Evolutionary conservation across 2,113 vertebrate species (phyloP).

Genomic region (Bubalus kerabau): DNA sequence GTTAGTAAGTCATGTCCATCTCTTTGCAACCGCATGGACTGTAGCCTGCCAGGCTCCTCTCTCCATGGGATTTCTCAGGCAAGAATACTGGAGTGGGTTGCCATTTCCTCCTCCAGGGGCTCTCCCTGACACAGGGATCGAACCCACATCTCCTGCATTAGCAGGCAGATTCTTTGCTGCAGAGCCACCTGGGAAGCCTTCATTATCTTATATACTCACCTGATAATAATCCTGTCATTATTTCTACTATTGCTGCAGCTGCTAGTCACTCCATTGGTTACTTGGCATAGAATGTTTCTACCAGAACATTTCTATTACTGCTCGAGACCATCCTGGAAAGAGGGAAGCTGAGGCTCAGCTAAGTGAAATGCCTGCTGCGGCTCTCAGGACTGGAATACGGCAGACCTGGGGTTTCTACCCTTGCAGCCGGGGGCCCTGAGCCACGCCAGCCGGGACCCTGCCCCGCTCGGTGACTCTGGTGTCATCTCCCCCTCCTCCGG

Average conservation of each 20-base stretch:
- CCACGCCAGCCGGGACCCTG: accelerated
- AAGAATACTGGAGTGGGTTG: not conserved
- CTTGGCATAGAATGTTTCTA: not conserved
- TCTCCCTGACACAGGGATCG: not conserved
- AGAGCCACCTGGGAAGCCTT: not conserved
- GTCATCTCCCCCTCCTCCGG: accelerated
- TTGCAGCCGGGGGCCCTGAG: accelerated
- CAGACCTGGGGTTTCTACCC: not conserved
- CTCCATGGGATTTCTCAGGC: not conserved
- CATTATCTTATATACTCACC: not conserved
- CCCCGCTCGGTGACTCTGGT: accelerated
- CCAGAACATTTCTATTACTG: not conserved
- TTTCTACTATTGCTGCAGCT: not conserved
- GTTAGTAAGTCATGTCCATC: not conserved
- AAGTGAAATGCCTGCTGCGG: accelerated
- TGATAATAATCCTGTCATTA: not conserved
- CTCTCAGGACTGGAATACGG: accelerated
- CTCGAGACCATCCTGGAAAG: not conserved
- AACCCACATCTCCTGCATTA: not conserved
- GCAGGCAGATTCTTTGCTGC: not conserved
- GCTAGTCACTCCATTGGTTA: not conserved
- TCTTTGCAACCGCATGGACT: not conserved
- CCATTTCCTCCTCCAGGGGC: not conserved
- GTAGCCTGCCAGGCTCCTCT: not conserved
- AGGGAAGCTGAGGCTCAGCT: not conserved